Conservation (phyloP, 2,797 vertebrate genomes). For the Champsocephalus gunnari region DNA sequence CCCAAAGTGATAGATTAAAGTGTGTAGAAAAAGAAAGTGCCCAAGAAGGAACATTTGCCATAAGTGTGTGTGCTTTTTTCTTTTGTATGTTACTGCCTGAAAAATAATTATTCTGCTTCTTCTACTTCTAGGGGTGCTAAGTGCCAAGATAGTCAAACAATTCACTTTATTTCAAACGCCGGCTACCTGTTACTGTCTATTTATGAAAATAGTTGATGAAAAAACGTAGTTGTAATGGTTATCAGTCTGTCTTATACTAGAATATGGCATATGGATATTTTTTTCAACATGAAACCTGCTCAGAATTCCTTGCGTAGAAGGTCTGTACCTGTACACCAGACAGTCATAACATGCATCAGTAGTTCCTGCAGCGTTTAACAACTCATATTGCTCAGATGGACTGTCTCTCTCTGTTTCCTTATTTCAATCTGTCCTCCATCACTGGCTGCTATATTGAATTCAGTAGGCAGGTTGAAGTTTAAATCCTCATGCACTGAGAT, state of each 20-base stretch:
- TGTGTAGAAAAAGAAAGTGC: slow-evolving; percentile 61
- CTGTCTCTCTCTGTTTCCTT: slow-evolving; percentile 54
- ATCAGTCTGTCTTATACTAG: slow-evolving; percentile 30
- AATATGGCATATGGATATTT: slow-evolving; percentile 27
- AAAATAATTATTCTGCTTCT: slow-evolving; percentile 31
- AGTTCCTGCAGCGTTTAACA: slow-evolving; percentile 60
- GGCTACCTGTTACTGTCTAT: slow-evolving; percentile 37
- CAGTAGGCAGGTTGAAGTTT: slow-evolving; percentile 56
- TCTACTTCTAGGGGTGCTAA: slow-evolving; percentile 37
- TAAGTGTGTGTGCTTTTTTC: slow-evolving; percentile 53
- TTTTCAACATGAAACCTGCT: slow-evolving; percentile 25
- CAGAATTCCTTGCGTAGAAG: slow-evolving; percentile 33
- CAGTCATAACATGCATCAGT: slow-evolving; percentile 66
- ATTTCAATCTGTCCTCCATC: slow-evolving; percentile 67
- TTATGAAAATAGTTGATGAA: slow-evolving; percentile 13
- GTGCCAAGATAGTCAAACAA: slow-evolving; percentile 43
- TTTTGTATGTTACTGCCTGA: slow-evolving; percentile 54
- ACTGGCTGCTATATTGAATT: slow-evolving; percentile 57
- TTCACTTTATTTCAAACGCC: slow-evolving; percentile 35
- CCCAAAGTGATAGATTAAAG: slow-evolving; percentile 19
- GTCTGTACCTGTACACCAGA: slow-evolving; percentile 48
- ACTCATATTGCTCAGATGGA: slow-evolving; percentile 57
- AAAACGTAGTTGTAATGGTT: slow-evolving; percentile 24
- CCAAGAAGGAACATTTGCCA: slow-evolving; percentile 71
- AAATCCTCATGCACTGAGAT: slow-evolving; percentile 59